Percentiles rank a stretch among this genome's conserved stretches.
Evolutionary conservation across 2,888 invertebrate species (phyloP).

Genomic region (Melanostoma scalare): DNA sequence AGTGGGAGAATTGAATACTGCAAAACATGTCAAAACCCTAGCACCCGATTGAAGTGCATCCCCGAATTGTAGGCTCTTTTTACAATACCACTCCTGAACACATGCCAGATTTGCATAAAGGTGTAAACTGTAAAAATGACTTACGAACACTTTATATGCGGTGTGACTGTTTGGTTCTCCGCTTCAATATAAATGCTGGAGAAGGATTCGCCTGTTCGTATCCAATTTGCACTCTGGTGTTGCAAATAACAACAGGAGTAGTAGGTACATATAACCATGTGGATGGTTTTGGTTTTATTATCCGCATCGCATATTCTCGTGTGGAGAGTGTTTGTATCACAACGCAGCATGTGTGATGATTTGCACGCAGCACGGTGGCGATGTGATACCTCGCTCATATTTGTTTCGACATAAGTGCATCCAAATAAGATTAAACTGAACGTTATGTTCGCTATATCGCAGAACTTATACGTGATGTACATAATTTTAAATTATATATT

Average conservation of each 20-base stretch:
- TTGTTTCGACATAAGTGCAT: conserved; percentile 65
- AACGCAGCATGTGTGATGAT: conserved; percentile 72
- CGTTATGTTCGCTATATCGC: conserved; percentile 37
- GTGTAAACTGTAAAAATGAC: conserved; percentile 76
- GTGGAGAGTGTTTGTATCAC: conserved; percentile 65
- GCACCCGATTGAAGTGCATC: conserved; percentile 68
- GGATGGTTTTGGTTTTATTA: conserved; percentile 64
- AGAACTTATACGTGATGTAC: conserved; percentile 33
- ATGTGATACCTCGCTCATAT: conserved; percentile 53
- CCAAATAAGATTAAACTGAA: conserved; percentile 55
- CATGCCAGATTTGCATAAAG: conserved; percentile 80
- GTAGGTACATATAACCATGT: conserved; percentile 1
- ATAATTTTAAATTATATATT: conserved; percentile 45
- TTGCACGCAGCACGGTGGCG: conserved; percentile 69
- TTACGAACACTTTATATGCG: conserved; percentile 69
- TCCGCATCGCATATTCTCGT: conserved; percentile 41
- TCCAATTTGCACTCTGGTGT: conserved; percentile 66
- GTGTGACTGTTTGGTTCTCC: conserved; percentile 55
- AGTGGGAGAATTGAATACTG: conserved; percentile 62
- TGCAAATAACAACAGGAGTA: conserved; percentile 58
- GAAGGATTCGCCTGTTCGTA: conserved; percentile 51
- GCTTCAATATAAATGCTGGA: conserved; percentile 39
- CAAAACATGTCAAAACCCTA: conserved; percentile 68
- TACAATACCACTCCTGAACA: conserved; percentile 35
- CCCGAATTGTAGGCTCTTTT: conserved; percentile 63